These are phyloP conservation scores for Mobula birostris DNA, from an alignment of 2,113 vertebrate species.

Conservation along the genomic window DNA sequence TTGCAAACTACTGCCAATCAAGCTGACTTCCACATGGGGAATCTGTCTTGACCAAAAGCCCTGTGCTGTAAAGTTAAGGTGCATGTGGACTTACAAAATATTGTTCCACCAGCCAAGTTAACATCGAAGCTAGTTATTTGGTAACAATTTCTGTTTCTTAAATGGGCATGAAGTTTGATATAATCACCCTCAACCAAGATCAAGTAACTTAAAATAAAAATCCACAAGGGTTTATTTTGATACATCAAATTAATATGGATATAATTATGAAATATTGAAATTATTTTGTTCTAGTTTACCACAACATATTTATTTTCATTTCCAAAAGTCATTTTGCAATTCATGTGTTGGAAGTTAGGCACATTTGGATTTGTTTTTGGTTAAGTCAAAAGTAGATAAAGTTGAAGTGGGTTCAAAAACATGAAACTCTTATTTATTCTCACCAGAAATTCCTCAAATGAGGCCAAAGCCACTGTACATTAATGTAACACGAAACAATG, in stretches of 20 bases:
- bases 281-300: neutral
- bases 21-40: no score
- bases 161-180: neutral
- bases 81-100: no score
- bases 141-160: no score
- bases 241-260: neutral
- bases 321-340: neutral
- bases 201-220: neutral
- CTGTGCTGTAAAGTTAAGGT: no score
- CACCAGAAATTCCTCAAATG: slow-evolving; percentile 78
- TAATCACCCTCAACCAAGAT: neutral
- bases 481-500: slow-evolving; percentile 74
- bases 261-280: neutral
- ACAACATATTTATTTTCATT: neutral
- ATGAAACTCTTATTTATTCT: slow-evolving; percentile 29
- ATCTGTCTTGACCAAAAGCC: no score
- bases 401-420: neutral
- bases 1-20: no score
- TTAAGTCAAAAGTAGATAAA: neutral
- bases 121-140: no score
- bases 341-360: neutral
- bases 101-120: no score
- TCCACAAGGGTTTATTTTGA: neutral
- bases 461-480: slow-evolving; percentile 86
- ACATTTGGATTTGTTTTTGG: neutral